A percentile compares a stretch with the other conserved stretches of the same genome.
Conservation (phyloP, 2,888 invertebrate genomes). For the Drosophila longiperda region DNA sequence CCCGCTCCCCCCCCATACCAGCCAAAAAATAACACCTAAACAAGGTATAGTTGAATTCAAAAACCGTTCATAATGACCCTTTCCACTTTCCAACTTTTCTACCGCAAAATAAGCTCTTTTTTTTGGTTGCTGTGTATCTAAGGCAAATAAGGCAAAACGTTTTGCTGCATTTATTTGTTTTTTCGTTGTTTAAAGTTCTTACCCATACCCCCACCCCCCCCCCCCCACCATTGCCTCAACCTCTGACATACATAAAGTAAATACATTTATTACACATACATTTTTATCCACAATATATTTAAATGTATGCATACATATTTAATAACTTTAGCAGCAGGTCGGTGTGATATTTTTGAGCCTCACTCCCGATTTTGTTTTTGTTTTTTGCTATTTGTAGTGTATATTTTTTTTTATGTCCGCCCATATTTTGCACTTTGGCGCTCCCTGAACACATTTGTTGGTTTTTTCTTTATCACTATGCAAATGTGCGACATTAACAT, state of each 20-base stretch:
- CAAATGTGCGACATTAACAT: constrained; percentile 57
- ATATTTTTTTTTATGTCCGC: constrained; percentile 34
- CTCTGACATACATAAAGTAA: constrained; percentile 12
- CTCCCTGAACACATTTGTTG: constrained; percentile 19
- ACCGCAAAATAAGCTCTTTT: constrained; percentile 24
- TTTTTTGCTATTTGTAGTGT: constrained; percentile 37
- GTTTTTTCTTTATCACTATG: constrained; percentile 58
- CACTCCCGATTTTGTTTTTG: constrained; percentile 36
- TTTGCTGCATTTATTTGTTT: constrained; percentile 65
- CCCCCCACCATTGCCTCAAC: constrained; percentile 1
- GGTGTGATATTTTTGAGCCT: constrained; percentile 54
- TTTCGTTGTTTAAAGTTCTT: constrained; percentile 29
- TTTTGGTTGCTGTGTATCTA: constrained; percentile 39
- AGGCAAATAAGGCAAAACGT: constrained; percentile 67
- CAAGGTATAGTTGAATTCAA: constrained; percentile 23
- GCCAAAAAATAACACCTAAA: constrained; percentile 26
- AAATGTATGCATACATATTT: constrained; percentile 67
- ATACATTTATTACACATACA: constrained; percentile 11
- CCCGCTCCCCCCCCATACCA: constrained; percentile 8
- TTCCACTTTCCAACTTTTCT: not conserved
- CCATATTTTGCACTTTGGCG: constrained; percentile 67
- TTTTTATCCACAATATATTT: constrained; percentile 36
- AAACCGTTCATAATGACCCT: constrained; percentile 12
- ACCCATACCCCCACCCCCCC: not conserved
- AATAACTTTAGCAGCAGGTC: constrained; percentile 67